Base-by-base conservation (phyloP, 1,140 invertebrate species). In the Drosophila nigromelanica region DNA sequence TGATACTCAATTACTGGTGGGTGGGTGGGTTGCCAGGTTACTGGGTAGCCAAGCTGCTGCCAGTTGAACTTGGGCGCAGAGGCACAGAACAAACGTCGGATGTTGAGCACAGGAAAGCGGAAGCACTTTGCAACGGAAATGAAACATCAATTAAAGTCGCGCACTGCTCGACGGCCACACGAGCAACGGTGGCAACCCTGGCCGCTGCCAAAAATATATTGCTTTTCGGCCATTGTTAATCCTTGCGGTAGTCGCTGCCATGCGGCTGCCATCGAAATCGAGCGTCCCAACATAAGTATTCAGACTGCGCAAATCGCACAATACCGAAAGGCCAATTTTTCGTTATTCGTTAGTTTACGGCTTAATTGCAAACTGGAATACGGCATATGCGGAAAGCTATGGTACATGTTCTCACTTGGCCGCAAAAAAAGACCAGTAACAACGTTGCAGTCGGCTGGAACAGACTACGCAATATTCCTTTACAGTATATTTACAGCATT, bases 111-210 rank as follows among this genome's bases (percentile, higher is more conserved):
- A 80, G 83, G 86, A 78, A 89, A 76, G 55, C 89, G 87, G 87
- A 90, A 90, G 78, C 81, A 90, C 87, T 90, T 90, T 89, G 87
- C 76, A 71, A 76, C 89, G 87, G 87, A 90, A 90, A 90, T 90
- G 89, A 90, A 90, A 89, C 87, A 90, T 90, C 89, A 90, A 90
- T 90, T 90, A 90, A 90, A 90, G 71, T 90, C 62, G 78, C 80
- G 83, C 78, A 61, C 58, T 45, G 62, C 48, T 52, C 45, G 21
- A 45, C 51, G 56, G 52, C 50, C 18, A 14, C 24, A 33, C 47
- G 39, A 40, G 50, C 15, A 51, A 37, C 58, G 39, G 8, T 48
- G 64, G 52, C 69, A 55, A 50, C 45, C 30, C 51, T 56, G 76
- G 40, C 35, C 51, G 35, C 40, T 62, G 58, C 58, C 58, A 15